Evolutionary conservation across 2,888 invertebrate genomes (phyloP).

Genomic region (Arge pagana): DNA sequence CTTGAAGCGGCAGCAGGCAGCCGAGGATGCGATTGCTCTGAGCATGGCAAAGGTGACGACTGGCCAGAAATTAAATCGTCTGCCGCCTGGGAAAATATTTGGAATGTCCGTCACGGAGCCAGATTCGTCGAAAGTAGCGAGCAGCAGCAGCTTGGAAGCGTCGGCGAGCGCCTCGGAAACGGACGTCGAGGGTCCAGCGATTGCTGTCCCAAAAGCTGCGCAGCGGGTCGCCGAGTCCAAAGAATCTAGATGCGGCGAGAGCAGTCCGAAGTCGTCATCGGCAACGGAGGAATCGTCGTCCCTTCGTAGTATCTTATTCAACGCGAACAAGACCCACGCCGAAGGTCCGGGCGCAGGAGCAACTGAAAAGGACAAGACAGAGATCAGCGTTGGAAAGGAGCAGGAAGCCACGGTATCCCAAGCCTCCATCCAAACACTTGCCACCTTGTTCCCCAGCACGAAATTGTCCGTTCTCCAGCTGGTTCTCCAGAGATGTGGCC

Average conservation of each 20-base stretch:
- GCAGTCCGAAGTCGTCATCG: too few relatives aligned
- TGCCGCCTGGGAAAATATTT: constrained; percentile 90
- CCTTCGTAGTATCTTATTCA: constrained; percentile 24
- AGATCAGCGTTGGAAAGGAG: constrained; percentile 36
- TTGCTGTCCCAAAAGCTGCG: too few relatives aligned
- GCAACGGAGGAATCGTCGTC: neutral
- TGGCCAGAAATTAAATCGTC: constrained; percentile 71
- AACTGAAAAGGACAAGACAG: constrained; percentile 26
- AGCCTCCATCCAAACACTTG: constrained; percentile 81
- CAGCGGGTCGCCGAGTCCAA: too few relatives aligned
- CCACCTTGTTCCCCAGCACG: constrained; percentile 87
- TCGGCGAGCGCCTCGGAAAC: constrained; percentile 20
- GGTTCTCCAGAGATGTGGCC: constrained; percentile 89
- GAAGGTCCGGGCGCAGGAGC: constrained; percentile 25
- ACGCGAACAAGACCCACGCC: constrained; percentile 21
- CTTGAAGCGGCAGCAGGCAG: constrained; percentile 93
- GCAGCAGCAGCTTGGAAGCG: constrained; percentile 24
- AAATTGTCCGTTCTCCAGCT: constrained; percentile 86
- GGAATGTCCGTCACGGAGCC: constrained; percentile 85
- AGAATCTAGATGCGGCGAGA: too few relatives aligned
- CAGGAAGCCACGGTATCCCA: constrained; percentile 64
- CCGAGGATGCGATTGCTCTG: constrained; percentile 94
- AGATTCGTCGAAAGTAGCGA: constrained; percentile 57
- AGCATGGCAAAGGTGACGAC: constrained; percentile 86
- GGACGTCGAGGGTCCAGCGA: constrained; percentile 3